Base-by-base conservation (phyloP, 2,113 vertebrate genomes). In the Pterophyllum scalare region DNA sequence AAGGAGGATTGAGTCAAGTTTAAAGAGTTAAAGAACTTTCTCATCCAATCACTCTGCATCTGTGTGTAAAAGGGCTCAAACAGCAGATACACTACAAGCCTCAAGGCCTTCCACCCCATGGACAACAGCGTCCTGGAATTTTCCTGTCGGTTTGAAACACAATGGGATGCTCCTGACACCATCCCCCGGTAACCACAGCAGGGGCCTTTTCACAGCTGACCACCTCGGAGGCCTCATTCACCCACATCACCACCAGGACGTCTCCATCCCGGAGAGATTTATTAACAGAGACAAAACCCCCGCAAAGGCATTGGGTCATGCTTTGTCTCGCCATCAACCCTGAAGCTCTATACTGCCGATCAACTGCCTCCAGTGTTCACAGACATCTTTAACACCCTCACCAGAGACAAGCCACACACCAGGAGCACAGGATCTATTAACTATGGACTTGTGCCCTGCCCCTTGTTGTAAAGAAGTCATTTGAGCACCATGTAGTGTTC, bases 11-110 rank as follows among this genome's bases (percentile, higher is more conserved):
- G 65, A 52, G 24, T 70, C 12, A 26, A 43, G 24, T 52, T 70
- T 31, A 52, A 72, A 72, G 43, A 31, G 43, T 72, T 15, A 49
- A 49, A 49, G 12, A 49, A 17, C 6, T 17, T 19, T 52, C 49
- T 19, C 5, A 19, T 52, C 65, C 46, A n/a, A 1, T 72, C 65
- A n/a, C 11, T n/a, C 17, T 6, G 0, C 26, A 13, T 20, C 46
- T 0, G 17, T 20, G 65, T 31, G 65, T 46, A 3, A 72, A 72
- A 52, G 7, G 10, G 43, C 65, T 52, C 43, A 26, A 49, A 70
- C 24, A 19, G 65, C 24, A 28, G 22, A 26, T 28, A 49, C 64
- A 7, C 40, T 28, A 67, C 38, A 67, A 67, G 40, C 9, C 9
- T 13, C 10, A 52, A 72, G 28, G 24, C 40, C 20, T 15, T 6